Evolutionary conservation across 2,888 invertebrate species (phyloP).

Genomic region (Monochamus alternatus): DNA sequence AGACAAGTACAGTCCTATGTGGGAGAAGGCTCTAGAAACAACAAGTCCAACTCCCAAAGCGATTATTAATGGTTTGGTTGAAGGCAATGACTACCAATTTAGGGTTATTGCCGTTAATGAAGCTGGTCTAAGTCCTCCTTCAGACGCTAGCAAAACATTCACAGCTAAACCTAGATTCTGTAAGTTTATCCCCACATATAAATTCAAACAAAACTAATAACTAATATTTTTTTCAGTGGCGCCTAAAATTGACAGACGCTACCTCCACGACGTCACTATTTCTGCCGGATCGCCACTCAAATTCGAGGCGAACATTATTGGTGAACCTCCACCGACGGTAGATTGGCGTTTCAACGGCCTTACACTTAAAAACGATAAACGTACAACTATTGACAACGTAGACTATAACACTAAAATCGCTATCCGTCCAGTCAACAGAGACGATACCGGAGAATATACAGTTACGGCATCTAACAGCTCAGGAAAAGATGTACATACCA

Average conservation of each 20-base stretch:
- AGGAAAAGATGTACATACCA: constrained; percentile 87
- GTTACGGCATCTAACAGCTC: constrained; percentile 90
- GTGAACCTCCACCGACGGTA: constrained; percentile 95
- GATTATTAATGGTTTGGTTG: constrained; percentile 90
- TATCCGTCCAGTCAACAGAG: constrained; percentile 85
- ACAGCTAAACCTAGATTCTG: constrained; percentile 88
- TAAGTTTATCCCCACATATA: constrained; percentile 67
- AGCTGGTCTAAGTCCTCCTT: constrained; percentile 94
- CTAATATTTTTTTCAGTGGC: constrained; percentile 77
- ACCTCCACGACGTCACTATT: constrained; percentile 90
- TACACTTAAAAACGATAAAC: constrained; percentile 79
- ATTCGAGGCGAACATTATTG: constrained; percentile 93
- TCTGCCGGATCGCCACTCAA: constrained; percentile 95
- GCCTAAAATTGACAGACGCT: constrained; percentile 95
- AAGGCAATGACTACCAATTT: constrained; percentile 98
- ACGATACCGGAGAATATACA: constrained; percentile 90
- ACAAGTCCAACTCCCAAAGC: constrained; percentile 83
- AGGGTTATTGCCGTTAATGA: constrained; percentile 95
- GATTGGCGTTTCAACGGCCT: constrained; percentile 93
- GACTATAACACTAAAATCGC: constrained; percentile 92
- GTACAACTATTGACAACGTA: constrained; percentile 85
- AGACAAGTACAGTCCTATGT: constrained; percentile 92
- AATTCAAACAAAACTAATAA: background rate
- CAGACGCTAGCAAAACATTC: constrained; percentile 89
- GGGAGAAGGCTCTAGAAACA: constrained; percentile 93